phyloP scores from a whole-genome alignment of 1,140 invertebrate genomes.

The Cotesia vestalis region DNA sequence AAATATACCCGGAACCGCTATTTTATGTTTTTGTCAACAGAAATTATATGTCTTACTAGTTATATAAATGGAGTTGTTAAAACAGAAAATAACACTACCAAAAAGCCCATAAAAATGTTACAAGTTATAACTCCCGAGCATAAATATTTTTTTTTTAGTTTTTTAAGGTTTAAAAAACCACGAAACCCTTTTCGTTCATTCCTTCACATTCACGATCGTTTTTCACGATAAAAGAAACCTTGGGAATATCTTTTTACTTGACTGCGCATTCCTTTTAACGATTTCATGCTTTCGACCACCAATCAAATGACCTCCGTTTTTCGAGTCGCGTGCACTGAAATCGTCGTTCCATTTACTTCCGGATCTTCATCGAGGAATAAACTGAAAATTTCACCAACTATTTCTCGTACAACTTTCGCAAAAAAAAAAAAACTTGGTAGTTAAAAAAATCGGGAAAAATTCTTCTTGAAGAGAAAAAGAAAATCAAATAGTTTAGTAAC shows the following conservation, averaged over 20 bases:
- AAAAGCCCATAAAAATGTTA: constrained; percentile 9
- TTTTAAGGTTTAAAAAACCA: constrained; percentile 24
- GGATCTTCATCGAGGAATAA: constrained; percentile 42
- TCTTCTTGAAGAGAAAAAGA: background rate
- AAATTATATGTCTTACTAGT: constrained; percentile 12
- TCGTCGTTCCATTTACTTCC: constrained; percentile 46
- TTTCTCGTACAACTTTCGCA: constrained; percentile 34
- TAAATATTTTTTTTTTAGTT: constrained; percentile 4
- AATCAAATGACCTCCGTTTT: constrained; percentile 49
- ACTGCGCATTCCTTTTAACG: constrained; percentile 63
- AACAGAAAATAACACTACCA: no score
- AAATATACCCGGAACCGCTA: constrained; percentile 11
- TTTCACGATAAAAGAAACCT: constrained; percentile 17
- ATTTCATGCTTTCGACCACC: constrained; percentile 51
- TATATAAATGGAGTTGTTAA: constrained; percentile 17
- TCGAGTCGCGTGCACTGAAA: constrained; percentile 50
- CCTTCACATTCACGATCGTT: constrained; percentile 26
- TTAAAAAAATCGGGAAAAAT: background rate
- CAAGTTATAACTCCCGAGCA: background rate
- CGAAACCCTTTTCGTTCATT: background rate
- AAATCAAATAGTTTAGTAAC: no score
- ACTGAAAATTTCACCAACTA: constrained; percentile 41
- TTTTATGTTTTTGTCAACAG: constrained; percentile 13
- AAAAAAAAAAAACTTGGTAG: background rate
- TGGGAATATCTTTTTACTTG: constrained; percentile 54